A percentile compares a stretch with the other conserved stretches of the same genome.
Conservation (phyloP, 2,113 vertebrate genomes). For the Boleophthalmus pectinirostris region DNA sequence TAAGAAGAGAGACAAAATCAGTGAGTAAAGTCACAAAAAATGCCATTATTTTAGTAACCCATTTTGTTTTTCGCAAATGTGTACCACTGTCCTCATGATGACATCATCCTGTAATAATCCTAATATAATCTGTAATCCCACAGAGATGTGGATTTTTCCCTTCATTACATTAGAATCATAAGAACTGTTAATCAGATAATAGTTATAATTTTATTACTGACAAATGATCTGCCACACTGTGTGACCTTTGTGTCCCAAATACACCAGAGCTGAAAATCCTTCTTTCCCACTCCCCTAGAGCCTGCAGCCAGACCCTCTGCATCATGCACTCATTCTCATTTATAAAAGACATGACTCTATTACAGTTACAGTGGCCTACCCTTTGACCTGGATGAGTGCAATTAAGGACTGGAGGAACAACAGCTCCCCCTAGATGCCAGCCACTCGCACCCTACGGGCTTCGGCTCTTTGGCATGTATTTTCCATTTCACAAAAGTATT, state of each 20-base stretch:
- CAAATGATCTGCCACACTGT: not conserved
- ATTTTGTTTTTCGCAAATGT: not conserved
- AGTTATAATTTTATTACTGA: not conserved
- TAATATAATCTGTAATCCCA: conserved; percentile 1
- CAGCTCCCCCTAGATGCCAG: not conserved
- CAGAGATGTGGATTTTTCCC: not conserved
- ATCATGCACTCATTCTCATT: not conserved
- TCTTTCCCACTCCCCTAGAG: not conserved
- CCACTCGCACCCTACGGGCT: no score
- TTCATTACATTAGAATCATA: conserved; percentile 11
- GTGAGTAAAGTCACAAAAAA: no score
- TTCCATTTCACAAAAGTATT: no score
- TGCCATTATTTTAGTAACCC: not conserved
- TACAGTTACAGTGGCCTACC: no score
- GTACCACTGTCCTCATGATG: conserved; percentile 19
- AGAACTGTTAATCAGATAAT: conserved; percentile 1
- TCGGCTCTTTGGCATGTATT: no score
- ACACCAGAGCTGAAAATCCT: not conserved
- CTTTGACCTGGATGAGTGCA: no score
- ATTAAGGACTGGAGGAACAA: not conserved
- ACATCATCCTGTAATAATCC: not conserved
- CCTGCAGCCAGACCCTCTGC: not conserved
- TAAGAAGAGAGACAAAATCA: no score
- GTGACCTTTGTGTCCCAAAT: not conserved
- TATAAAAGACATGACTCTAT: no score